Percentiles rank a stretch among this genome's conserved stretches.
phyloP scores from a whole-genome alignment of 2,888 invertebrate species.

The Mythimna pallens region DNA sequence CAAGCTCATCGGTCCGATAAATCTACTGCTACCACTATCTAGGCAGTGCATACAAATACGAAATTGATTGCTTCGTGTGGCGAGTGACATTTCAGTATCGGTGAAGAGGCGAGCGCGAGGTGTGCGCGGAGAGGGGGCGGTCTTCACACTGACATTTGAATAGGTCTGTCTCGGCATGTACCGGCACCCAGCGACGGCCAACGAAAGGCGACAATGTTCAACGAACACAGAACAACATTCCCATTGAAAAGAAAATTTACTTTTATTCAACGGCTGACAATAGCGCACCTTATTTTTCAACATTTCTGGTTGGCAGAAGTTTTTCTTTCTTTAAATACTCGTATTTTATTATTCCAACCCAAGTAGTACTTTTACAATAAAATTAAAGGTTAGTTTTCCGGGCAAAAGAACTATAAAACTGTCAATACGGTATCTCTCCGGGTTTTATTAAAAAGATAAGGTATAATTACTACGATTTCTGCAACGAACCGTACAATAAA shows the following conservation, averaged over 20 bases:
- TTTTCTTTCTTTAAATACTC: conserved; percentile 13
- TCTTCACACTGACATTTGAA: conserved; percentile 89
- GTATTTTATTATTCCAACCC: conserved; percentile 25
- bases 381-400: conserved; percentile 32
- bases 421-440: conserved; percentile 49
- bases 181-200: conserved; percentile 87
- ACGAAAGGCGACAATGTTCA: conserved; percentile 89
- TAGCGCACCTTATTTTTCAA: conserved; percentile 81
- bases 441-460: conserved; percentile 53
- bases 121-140: conserved; percentile 70
- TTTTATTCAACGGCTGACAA: conserved; percentile 83
- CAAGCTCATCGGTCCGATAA: conserved; percentile 80
- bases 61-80: conserved; percentile 90
- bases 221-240: conserved; percentile 84
- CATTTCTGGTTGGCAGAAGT: conserved; percentile 64
- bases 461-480: conserved; percentile 31
- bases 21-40: conserved; percentile 85
- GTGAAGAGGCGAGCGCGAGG: conserved; percentile 72
- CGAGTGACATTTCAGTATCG: conserved; percentile 89
- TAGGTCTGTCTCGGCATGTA: conserved; percentile 89
- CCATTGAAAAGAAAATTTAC: conserved; percentile 89
- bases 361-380: conserved; percentile 14
- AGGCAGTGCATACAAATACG: conserved; percentile 88
- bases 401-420: conserved; percentile 45
- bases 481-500: conserved; percentile 34